Conservation (phyloP, 2,888 invertebrate species). For the Crematogaster levior region DNA sequence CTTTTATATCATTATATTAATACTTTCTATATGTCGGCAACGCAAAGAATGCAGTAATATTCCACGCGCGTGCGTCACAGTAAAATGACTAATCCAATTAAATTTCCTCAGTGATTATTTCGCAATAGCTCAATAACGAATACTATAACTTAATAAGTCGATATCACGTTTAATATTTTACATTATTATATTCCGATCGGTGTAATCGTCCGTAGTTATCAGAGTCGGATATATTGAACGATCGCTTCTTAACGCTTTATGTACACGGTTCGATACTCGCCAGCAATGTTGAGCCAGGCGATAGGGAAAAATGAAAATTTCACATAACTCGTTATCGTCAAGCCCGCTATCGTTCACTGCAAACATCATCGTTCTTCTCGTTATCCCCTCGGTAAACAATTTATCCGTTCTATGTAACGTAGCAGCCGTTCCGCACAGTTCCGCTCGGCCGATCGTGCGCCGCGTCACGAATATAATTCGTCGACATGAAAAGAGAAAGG, state of each 20-base stretch:
- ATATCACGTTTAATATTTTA: slow-evolving; percentile 15
- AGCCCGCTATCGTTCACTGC: slow-evolving; percentile 45
- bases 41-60: not conserved
- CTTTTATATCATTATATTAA: slow-evolving; percentile 39
- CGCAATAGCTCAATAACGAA: slow-evolving; percentile 18
- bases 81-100: slow-evolving; percentile 11
- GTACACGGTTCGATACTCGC: slow-evolving; percentile 35
- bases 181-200: slow-evolving; percentile 28
- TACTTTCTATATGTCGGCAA: slow-evolving; percentile 10
- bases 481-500: slow-evolving; percentile 25
- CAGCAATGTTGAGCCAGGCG: slow-evolving; percentile 35
- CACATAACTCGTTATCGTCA: slow-evolving; percentile 50
- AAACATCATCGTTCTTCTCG: slow-evolving; percentile 57
- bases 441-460: slow-evolving; percentile 19
- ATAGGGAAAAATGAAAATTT: slow-evolving; percentile 53
- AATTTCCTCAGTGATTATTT: not conserved
- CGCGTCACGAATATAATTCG: slow-evolving; percentile 46
- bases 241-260: slow-evolving; percentile 47
- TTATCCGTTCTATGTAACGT: slow-evolving; percentile 29
- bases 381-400: slow-evolving; percentile 53
- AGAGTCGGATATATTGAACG: slow-evolving; percentile 43
- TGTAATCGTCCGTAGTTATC: slow-evolving; percentile 25
- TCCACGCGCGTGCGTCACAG: not conserved
- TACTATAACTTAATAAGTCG: slow-evolving; percentile 30
- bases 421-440: slow-evolving; percentile 13